Evolutionary conservation across 2,888 invertebrate species (phyloP).

Genomic region (Gari tellinella): DNA sequence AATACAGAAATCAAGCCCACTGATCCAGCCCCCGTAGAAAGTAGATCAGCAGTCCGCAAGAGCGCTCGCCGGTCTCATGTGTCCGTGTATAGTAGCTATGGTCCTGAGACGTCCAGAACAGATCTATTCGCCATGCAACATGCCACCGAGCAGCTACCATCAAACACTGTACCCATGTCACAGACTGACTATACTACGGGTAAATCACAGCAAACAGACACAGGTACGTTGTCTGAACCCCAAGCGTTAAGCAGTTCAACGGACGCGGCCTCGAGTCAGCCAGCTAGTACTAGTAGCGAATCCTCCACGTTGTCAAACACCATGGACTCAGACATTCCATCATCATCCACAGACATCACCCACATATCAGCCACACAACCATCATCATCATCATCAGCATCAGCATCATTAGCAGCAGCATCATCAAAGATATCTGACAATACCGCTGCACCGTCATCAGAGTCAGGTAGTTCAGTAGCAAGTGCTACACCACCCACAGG

Average conservation of each 20-base stretch:
- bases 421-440: neutral
- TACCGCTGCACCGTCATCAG: neutral
- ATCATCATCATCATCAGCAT: conserved; percentile 19
- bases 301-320: neutral
- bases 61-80: too few relatives aligned
- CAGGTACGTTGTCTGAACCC: too few relatives aligned
- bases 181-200: conserved; percentile 29
- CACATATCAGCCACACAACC: neutral
- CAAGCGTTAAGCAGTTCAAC: too few relatives aligned
- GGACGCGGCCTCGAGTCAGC: too few relatives aligned
- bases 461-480: conserved; percentile 20
- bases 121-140: conserved; percentile 62
- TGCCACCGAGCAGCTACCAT: conserved; percentile 51
- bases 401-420: conserved; percentile 9
- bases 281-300: too few relatives aligned
- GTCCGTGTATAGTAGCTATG: conserved; percentile 37
- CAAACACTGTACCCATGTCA: conserved; percentile 36
- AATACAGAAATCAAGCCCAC: too few relatives aligned
- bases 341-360: conserved; percentile 1
- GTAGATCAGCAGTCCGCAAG: too few relatives aligned
- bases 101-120: conserved; percentile 10
- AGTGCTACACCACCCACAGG: neutral
- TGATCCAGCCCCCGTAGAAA: too few relatives aligned
- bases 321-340: neutral
- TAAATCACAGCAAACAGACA: neutral